phyloP scores from a whole-genome alignment of 53 echinoderm and acorn worm genomes.

The Hippasteria phrygiana region DNA sequence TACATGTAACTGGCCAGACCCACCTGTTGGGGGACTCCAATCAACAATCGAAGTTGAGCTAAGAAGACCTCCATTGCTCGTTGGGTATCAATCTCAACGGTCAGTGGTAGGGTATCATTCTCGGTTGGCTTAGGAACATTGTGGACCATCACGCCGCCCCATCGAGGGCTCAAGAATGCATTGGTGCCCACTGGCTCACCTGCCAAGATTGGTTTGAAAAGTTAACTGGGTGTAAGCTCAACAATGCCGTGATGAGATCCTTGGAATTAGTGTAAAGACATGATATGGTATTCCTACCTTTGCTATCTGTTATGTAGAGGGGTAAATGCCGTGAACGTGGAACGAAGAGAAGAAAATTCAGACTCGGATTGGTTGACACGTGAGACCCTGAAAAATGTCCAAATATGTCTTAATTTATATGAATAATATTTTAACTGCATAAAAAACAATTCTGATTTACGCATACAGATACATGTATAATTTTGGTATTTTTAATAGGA shows the following conservation, averaged over 20 bases:
- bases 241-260: not conserved
- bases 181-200: conserved; percentile 79
- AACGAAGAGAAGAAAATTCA: conserved; percentile 90
- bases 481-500: not conserved
- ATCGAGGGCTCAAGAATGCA: conserved; percentile 96
- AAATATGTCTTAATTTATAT: too few species aligned
- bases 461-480: not conserved
- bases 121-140: conserved; percentile 70
- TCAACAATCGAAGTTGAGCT: conserved; percentile 82
- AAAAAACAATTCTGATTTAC: not conserved
- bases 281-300: conserved; percentile 62
- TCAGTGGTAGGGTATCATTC: conserved; percentile 66
- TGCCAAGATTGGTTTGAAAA: conserved; percentile 9
- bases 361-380: conserved; percentile 86
- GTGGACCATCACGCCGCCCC: conserved; percentile 95
- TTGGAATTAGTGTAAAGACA: not conserved
- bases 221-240: not conserved
- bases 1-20: not conserved
- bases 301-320: conserved; percentile 74
- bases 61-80: conserved; percentile 89
- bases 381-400: conserved; percentile 76
- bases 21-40: conserved; percentile 82
- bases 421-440: too few species aligned
- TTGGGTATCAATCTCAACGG: conserved; percentile 66
- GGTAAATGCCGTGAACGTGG: conserved; percentile 81